phyloP scores from a whole-genome alignment of 2,888 invertebrate genomes.

The Brachyptera risi region DNA sequence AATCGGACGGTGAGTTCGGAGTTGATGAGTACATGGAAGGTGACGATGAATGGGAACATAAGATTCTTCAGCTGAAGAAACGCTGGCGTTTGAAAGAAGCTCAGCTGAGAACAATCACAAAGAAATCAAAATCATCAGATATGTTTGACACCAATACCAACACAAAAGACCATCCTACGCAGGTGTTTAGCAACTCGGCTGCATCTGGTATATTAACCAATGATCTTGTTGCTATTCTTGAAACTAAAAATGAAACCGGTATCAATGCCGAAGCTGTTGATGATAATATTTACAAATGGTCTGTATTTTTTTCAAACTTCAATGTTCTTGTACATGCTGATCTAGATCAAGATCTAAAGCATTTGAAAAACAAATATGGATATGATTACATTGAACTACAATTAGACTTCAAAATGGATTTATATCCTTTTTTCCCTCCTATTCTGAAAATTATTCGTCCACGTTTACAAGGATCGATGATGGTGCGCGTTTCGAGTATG shows the following conservation, averaged over 20 bases:
- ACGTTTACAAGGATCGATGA: slow-evolving; percentile 39
- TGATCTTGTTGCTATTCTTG: slow-evolving; percentile 42
- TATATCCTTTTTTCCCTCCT: slow-evolving; percentile 45
- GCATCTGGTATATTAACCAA: slow-evolving; percentile 44
- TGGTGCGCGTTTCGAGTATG: slow-evolving; percentile 35
- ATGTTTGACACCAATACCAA: slow-evolving; percentile 29
- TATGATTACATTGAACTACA: slow-evolving; percentile 43
- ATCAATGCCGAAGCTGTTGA: slow-evolving; percentile 42
- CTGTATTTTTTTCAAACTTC: slow-evolving; percentile 41
- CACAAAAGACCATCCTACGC: slow-evolving; percentile 35
- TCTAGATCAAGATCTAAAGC: slow-evolving; percentile 38
- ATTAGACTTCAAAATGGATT: slow-evolving; percentile 43
- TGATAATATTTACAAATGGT: slow-evolving; percentile 43
- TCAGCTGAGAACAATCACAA: slow-evolving; percentile 30
- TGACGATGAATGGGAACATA: slow-evolving; percentile 31
- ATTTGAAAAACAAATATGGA: slow-evolving; percentile 38
- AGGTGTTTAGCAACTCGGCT: slow-evolving; percentile 42
- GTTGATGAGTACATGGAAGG: slow-evolving; percentile 28
- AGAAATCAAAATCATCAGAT: slow-evolving; percentile 33
- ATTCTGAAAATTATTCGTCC: slow-evolving; percentile 42
- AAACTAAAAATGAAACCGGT: slow-evolving; percentile 37
- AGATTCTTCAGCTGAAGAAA: slow-evolving; percentile 31
- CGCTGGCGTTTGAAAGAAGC: slow-evolving; percentile 34
- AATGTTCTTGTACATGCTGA: slow-evolving; percentile 29
- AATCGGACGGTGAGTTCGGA: slow-evolving; percentile 23